Evolutionary conservation across 2,888 invertebrate genomes (phyloP).

Genomic region (Carpatolechia fugitivella): DNA sequence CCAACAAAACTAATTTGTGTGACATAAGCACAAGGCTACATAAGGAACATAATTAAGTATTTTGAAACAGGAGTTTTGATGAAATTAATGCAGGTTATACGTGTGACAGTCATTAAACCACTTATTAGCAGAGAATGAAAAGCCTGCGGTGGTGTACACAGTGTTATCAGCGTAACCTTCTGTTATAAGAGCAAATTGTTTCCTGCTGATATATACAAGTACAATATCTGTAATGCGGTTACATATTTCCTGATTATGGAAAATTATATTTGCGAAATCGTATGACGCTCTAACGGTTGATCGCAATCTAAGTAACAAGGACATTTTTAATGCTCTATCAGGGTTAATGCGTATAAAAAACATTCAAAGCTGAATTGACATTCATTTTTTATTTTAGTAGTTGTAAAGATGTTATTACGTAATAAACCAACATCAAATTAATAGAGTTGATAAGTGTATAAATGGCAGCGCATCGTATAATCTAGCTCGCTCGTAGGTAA

Average conservation of each 20-base stretch:
- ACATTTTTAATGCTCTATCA: slow-evolving; percentile 14
- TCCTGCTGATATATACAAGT: slow-evolving; percentile 57
- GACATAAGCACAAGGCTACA: background rate
- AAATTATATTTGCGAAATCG: slow-evolving; percentile 18
- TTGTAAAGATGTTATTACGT: too few species aligned
- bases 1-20: background rate
- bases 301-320: slow-evolving; percentile 9
- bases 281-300: slow-evolving; percentile 10
- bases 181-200: slow-evolving; percentile 64
- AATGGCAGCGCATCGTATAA: slow-evolving; percentile 31
- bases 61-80: too few species aligned
- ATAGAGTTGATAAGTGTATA: slow-evolving; percentile 33
- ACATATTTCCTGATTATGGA: slow-evolving; percentile 24
- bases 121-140: background rate
- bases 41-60: background rate
- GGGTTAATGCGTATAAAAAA: background rate
- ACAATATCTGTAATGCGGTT: slow-evolving; percentile 34
- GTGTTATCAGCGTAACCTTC: slow-evolving; percentile 72
- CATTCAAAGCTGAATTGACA: too few species aligned
- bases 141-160: background rate
- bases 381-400: too few species aligned
- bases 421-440: slow-evolving; percentile 11
- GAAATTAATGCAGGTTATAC: background rate
- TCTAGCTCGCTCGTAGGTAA: slow-evolving; percentile 11
- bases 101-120: background rate